A percentile compares a stretch with the other conserved stretches of the same genome.
phyloP scores from a whole-genome alignment of 2,797 vertebrate species.

The Phoeniculus purpureus region DNA sequence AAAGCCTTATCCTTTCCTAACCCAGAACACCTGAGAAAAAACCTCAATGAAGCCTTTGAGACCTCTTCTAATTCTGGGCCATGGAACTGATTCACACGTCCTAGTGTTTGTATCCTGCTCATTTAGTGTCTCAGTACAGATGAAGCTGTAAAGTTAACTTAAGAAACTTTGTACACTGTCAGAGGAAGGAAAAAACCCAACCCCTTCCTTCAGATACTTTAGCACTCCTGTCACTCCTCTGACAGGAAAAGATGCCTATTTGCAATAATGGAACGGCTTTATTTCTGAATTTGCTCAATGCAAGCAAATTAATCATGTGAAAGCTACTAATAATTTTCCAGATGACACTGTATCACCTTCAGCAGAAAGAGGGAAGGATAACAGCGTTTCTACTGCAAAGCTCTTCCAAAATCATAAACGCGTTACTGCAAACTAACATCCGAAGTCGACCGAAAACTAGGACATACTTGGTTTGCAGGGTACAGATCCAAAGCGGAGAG shows the following conservation, averaged over 20 bases:
- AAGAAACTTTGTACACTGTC: neutral
- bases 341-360: slow-evolving; percentile 32
- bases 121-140: neutral
- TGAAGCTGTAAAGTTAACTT: neutral
- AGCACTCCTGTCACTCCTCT: neutral
- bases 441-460: slow-evolving; percentile 60
- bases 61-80: neutral
- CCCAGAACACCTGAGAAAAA: too few relatives aligned
- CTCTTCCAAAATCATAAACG: slow-evolving; percentile 44
- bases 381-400: neutral
- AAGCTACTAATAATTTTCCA: neutral
- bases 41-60: neutral
- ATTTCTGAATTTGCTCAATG: neutral
- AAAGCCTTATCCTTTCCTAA: too few relatives aligned
- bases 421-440: slow-evolving; percentile 20
- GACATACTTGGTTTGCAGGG: slow-evolving; percentile 54
- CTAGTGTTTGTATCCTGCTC: neutral
- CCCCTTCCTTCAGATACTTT: neutral
- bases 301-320: neutral
- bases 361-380: slow-evolving; percentile 8
- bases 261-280: neutral
- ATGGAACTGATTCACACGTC: neutral
- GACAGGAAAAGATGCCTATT: neutral
- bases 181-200: neutral
- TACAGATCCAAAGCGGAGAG: slow-evolving; percentile 62